These are phyloP conservation scores for Peromyscus maniculatus DNA, from an alignment of 2,113 vertebrate species.

Conservation along the genomic window DNA sequence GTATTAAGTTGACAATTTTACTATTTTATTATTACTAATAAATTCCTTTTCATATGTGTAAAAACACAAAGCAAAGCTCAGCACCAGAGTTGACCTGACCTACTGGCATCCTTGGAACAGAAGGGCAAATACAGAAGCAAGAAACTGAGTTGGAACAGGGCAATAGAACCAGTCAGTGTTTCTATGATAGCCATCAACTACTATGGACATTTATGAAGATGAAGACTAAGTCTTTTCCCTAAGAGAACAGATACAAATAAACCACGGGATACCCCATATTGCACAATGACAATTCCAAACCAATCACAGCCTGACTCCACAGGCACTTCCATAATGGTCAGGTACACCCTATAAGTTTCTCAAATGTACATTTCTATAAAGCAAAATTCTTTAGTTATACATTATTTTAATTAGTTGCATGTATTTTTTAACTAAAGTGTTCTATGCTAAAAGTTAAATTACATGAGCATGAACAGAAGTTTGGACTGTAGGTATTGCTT, in stretches of 20 bases:
- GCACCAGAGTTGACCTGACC: not conserved
- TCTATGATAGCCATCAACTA: not conserved
- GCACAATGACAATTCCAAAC: not conserved
- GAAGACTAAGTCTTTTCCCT: not conserved
- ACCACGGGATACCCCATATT: too few species aligned
- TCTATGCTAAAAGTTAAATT: not conserved
- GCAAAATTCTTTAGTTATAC: not conserved
- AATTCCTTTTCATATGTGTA: conserved; percentile 30
- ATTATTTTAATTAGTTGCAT: not conserved
- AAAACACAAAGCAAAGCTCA: not conserved
- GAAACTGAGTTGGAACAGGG: not conserved
- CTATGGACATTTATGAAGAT: not conserved
- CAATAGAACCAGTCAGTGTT: not conserved
- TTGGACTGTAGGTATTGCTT: not conserved
- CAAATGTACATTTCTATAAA: not conserved
- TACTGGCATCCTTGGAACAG: not conserved
- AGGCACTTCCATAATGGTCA: not conserved
- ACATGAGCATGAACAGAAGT: not conserved
- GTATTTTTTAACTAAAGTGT: not conserved
- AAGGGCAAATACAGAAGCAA: not conserved
- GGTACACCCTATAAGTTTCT: not conserved
- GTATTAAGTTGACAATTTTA: not conserved
- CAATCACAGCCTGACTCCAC: not conserved
- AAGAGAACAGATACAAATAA: not conserved
- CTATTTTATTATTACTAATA: not conserved